These are phyloP conservation scores for Phainopepla nitens DNA, from an alignment of 2,113 vertebrate genomes.

Conservation along the genomic window DNA sequence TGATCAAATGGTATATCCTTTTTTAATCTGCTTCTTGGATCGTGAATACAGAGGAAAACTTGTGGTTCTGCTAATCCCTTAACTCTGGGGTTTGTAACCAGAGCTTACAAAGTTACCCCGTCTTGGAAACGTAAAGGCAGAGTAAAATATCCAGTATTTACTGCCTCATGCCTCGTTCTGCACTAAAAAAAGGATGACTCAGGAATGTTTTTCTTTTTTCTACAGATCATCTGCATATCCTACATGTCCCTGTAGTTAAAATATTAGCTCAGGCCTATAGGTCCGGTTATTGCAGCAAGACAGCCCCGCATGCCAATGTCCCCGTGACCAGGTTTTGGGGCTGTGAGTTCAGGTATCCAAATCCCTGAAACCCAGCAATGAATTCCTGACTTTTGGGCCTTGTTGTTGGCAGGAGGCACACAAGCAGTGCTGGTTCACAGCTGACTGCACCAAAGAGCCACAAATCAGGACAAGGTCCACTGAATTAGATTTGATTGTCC, in stretches of 20 bases:
- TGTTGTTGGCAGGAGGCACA: not conserved
- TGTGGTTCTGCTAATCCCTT: constrained; percentile 1
- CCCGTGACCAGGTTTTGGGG: not conserved
- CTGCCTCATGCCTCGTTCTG: not conserved
- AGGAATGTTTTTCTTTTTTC: not conserved
- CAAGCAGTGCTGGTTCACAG: not conserved
- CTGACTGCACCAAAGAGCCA: not conserved
- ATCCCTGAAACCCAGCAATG: not conserved
- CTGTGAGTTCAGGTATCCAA: not conserved
- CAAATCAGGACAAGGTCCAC: not conserved
- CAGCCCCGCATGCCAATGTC: not conserved
- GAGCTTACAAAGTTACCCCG: rapidly evolving
- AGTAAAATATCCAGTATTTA: not conserved
- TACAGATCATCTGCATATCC: not conserved
- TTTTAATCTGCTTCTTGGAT: constrained; percentile 7
- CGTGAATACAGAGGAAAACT: not conserved
- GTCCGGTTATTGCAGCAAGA: not conserved
- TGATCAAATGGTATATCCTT: constrained; percentile 3
- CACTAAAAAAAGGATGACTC: not conserved
- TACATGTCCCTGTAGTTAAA: not conserved
- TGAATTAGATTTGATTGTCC: not conserved
- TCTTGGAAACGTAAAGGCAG: not conserved
- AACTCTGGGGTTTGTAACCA: not conserved
- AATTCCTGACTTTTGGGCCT: not conserved
- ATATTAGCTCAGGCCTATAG: not conserved